Base-by-base conservation (phyloP, 1,140 invertebrate species). In the Drosophila rhopaloa region DNA sequence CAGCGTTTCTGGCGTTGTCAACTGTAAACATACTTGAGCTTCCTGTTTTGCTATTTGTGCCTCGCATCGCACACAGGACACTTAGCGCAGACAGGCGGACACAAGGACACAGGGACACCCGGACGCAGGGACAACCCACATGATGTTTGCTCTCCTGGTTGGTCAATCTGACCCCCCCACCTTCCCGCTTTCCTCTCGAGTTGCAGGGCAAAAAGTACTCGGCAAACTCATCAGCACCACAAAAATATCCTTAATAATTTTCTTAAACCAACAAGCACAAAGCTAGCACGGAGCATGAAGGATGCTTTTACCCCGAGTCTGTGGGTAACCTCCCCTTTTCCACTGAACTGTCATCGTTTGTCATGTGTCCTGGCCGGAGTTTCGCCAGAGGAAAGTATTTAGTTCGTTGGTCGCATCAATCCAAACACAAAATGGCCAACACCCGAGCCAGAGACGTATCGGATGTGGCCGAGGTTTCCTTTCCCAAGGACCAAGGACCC, bases 171-270 rank as follows among this genome's bases (percentile, higher is more conserved):
- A 61, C 54, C 59, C 67, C n/a, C 40, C 3, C 40, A 4, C 3
- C 4, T 24, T 24, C 2, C 29, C 11, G 13, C 11, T 11, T 16
- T 7, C 14, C 44, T 19, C 32, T 58, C 9, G 1, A 10, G 13
- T 32, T 19, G 37, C 32, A 16, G 68, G 55, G 71, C 63, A 79
- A 84, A 89, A 81, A 89, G 81, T 90, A 85, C 85, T 90, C 81
- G 88, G 86, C 85, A 90, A 90, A 90, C 85, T 90, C 85, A 90
- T 90, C 85, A 90, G 85, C 85, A 90, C 85, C 85, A 90, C 85
- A 90, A 90, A 90, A 90, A 90, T 90, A 90, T 90, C 85, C 85
- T 90, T 90, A 90, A 90, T 90, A 90, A 90, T 90, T 90, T 90
- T 90, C 85, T 90, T 90, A 90, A 90, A 90, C 86, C 85, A 90